Evolutionary conservation across 2,797 vertebrate species (phyloP).

Genomic region (Pangasius djambal): DNA sequence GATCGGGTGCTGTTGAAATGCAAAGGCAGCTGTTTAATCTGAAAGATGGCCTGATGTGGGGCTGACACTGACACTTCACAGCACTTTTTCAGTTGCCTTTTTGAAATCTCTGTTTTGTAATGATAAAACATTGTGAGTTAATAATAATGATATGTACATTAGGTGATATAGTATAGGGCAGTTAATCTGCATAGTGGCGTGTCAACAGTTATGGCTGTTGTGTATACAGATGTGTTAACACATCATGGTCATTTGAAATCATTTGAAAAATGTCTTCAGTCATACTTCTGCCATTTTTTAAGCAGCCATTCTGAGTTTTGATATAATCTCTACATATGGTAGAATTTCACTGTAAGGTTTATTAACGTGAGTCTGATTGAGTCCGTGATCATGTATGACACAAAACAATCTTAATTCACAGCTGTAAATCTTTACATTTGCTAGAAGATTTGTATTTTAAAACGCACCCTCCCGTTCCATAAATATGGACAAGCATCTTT

Average conservation of each 20-base stretch:
- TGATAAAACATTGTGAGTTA: slow-evolving; percentile 31
- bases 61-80: slow-evolving; percentile 35
- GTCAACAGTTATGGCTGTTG: slow-evolving; percentile 34
- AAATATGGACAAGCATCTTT: not conserved
- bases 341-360: slow-evolving; percentile 12
- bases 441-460: not conserved
- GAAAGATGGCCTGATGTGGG: slow-evolving; percentile 25
- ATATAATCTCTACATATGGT: not conserved
- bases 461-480: not conserved
- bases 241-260: slow-evolving; percentile 5
- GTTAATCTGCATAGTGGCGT: slow-evolving; percentile 35
- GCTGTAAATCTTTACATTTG: slow-evolving; percentile 11
- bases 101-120: slow-evolving; percentile 39
- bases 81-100: slow-evolving; percentile 5
- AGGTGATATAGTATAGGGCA: slow-evolving; percentile 34
- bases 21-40: slow-evolving; percentile 20
- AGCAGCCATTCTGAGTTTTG: slow-evolving; percentile 6
- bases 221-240: slow-evolving; percentile 29
- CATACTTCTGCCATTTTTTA: not conserved
- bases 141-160: slow-evolving; percentile 41
- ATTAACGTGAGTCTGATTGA: not conserved
- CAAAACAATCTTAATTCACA: not conserved
- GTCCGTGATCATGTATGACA: not conserved
- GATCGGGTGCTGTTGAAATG: slow-evolving; percentile 2
- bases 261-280: slow-evolving; percentile 12